Base-by-base conservation (phyloP, 2,888 invertebrate genomes). In the Junonia oenone region DNA sequence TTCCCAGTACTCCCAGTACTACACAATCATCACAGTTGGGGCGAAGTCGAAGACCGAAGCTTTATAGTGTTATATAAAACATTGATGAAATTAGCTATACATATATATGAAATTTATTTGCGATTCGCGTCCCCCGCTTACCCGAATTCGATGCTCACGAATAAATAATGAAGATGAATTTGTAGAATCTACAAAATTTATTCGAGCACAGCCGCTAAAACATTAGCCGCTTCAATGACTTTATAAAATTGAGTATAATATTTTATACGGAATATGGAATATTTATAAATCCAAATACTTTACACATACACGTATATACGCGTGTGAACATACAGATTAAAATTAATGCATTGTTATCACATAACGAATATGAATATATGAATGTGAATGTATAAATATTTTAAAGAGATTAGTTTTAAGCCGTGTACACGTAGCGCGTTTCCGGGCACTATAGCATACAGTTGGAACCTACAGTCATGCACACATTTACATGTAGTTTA, bases 121-220 rank as follows among this genome's bases (percentile, higher is more conserved):
- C 2, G 2, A n/a, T n/a, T n/a, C n/a, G n/a, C 11, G 1, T 4
- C n/a, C n/a, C n/a, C 11, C 22, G 37, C 14, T 5, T 14, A 37
- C 37, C 14, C 37, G 14, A 37, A 33, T 50, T 55, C 27, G 45
- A 35, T 50, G 49, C 33, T 45, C 49, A 29, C 55, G 50, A 55
- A 50, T 45, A 50, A 49, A 55, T 37, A 45, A 55, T 45, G 49
- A 45, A n/a, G 45, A 19, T 33, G 19, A 47, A 33, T 33, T 49
- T 49, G 26, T 49, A n/a, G 37, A 15, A 14, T 22, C 37, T 14
- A 37, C 15, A 14, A 22, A 26, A 49, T 49, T 49, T 49, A 49
- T 49, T 37, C 15, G 37, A 37, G 8, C 8, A 37, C 8, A 11
- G 31, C 1, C 11, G 31, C 4, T 33, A 33, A n/a, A 33, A n/a